Percentiles rank a stretch among this genome's conserved stretches.
phyloP scores from a whole-genome alignment of 2,888 invertebrate species.

The Gymnosoma rotundatum region DNA sequence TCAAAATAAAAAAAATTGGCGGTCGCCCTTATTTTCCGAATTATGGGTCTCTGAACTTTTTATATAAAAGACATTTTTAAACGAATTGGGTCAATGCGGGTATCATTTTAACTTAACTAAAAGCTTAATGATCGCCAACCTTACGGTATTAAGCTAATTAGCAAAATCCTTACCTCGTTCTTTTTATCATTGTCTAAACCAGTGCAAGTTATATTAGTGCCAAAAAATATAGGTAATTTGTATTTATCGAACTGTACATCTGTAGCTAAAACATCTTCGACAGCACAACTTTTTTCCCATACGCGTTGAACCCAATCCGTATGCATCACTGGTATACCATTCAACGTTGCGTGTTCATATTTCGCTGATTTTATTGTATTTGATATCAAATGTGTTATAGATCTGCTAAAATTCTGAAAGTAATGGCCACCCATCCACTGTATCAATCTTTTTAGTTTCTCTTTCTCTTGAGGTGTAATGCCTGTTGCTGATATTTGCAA shows the following conservation, averaged over 20 bases:
- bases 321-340: slow-evolving; percentile 87
- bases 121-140: too few relatives aligned
- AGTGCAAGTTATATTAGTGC: slow-evolving; percentile 90
- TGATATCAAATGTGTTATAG: slow-evolving; percentile 92
- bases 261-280: slow-evolving; percentile 85
- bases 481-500: slow-evolving; percentile 87
- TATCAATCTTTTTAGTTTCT: slow-evolving; percentile 85
- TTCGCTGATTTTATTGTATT: slow-evolving; percentile 89
- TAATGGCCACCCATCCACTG: slow-evolving; percentile 91
- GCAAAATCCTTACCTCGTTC: slow-evolving; percentile 75
- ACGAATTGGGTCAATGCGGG: too few relatives aligned
- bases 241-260: slow-evolving; percentile 87
- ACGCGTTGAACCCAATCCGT: slow-evolving; percentile 91
- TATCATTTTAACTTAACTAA: too few relatives aligned
- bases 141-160: neutral
- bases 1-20: too few relatives aligned
- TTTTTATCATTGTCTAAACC: slow-evolving; percentile 83
- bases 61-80: too few relatives aligned
- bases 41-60: too few relatives aligned
- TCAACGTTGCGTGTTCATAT: slow-evolving; percentile 85
- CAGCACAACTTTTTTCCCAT: slow-evolving; percentile 88
- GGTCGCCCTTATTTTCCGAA: too few relatives aligned
- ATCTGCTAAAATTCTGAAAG: slow-evolving; percentile 85
- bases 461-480: slow-evolving; percentile 83
- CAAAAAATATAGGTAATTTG: slow-evolving; percentile 88